phyloP scores from a whole-genome alignment of 2,797 vertebrate species.

The Phoeniculus purpureus region DNA sequence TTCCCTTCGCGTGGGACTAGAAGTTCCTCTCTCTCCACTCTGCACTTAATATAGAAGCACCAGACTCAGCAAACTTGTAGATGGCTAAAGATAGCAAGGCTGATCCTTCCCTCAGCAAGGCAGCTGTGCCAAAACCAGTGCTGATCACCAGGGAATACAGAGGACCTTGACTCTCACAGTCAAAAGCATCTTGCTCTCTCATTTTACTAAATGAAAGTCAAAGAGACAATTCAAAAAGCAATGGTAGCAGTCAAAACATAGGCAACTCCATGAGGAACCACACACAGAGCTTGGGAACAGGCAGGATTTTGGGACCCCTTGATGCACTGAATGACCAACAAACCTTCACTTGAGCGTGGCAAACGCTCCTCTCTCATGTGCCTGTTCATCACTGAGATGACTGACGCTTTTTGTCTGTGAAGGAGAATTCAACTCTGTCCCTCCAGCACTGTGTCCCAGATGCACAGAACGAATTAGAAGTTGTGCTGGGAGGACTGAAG shows the following conservation, averaged over 20 bases:
- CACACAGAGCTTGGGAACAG: not conserved
- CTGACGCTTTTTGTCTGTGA: not conserved
- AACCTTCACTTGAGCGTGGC: not conserved
- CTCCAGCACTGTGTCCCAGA: not conserved
- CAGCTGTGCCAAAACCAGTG: not conserved
- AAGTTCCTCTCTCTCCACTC: not conserved
- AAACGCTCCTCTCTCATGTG: not conserved
- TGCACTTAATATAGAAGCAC: not conserved
- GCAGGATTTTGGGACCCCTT: not conserved
- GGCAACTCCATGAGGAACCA: not conserved
- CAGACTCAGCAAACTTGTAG: not conserved
- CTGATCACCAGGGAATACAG: not conserved
- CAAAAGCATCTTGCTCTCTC: not conserved
- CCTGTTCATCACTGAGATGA: not conserved
- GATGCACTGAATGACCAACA: not conserved
- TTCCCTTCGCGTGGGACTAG: not conserved
- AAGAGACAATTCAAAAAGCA: conserved; percentile 15
- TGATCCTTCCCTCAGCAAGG: not conserved
- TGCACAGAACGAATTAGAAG: conserved; percentile 20
- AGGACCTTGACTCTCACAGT: not conserved
- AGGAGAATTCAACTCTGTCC: not conserved
- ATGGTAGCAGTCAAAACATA: not conserved
- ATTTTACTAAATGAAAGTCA: conserved; percentile 12
- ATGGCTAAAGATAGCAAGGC: not conserved
- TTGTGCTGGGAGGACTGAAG: not conserved